Evolutionary conservation across 1,140 invertebrate genomes (phyloP), one percentile per base, ranked within the genome.

Genomic region (Trichomalopsis sarcophagae): DNA sequence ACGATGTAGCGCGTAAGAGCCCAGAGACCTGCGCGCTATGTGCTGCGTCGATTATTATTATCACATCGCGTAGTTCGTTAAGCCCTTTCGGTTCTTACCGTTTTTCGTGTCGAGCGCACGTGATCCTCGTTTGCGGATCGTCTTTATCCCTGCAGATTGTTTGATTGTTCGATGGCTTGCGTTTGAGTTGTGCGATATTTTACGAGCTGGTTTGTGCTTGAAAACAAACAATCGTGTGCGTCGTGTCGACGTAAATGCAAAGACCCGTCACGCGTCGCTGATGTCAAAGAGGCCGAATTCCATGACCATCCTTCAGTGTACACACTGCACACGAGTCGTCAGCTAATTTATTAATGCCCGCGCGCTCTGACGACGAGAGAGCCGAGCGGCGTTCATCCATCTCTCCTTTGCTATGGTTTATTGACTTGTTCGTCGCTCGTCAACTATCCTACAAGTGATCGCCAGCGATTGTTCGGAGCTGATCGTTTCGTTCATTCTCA

Each of bases 321-420:
- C 66, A 76, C 40, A 44, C 40, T 44, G 9, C 40, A 17, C 33
- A 66, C 36, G 36, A 33, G 50, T 21, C 40, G 13, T 10, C 27
- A 77, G 23, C 74, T 83, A 83, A 83, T 83, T 83, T 83, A 68
- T 77, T 83, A 83, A 68, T 83, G 50, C 33, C 62, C 11, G 55
- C 36, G 36, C 36, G 36, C 50, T 68, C 80, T 40, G 30, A 62
- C 55, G 73, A 82, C 21, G 40, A 36, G 30, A 78, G 75, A 84
- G 82, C 40, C 40, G 75, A 69, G 82, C 71, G n/a, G 75, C 74
- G 66, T 50, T 33, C 33, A 36, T 75, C 23, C n/a, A 71, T 69
- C 36, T 76, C 81, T 83, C 36, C 62, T 55, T 50, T 36, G 44
- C 40, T 27, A 36, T 50, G 75, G 82, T 36, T 84, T 84, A 84